Conservation (phyloP, 2,797 vertebrate genomes). For the Decapterus maruadsi region DNA sequence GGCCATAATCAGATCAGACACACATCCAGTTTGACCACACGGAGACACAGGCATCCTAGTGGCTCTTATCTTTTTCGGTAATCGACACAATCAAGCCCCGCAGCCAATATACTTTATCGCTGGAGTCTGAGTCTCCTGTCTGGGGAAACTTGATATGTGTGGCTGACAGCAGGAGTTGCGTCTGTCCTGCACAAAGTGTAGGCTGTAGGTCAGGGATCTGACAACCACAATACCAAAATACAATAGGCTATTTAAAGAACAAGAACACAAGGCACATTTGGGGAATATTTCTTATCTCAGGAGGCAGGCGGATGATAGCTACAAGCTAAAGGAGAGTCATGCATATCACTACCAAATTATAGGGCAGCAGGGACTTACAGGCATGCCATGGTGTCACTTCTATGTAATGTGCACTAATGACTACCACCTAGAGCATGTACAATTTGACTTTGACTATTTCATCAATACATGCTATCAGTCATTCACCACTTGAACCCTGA, state of each 20-base stretch:
- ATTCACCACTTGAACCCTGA: no score
- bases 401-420: no score
- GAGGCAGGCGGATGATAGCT: no score
- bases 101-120: slow-evolving; percentile 25
- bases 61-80: slow-evolving; percentile 19
- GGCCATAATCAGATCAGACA: neutral
- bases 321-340: no score
- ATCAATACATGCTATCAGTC: no score
- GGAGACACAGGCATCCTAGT: neutral
- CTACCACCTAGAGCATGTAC: no score
- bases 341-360: no score
- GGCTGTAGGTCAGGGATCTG: neutral
- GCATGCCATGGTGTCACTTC: no score
- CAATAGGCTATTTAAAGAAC: neutral
- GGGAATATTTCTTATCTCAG: neutral
- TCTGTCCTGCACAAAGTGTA: neutral
- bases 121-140: slow-evolving; percentile 9
- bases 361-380: no score
- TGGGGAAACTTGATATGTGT: slow-evolving; percentile 14
- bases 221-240: neutral
- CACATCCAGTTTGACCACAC: slow-evolving; percentile 16
- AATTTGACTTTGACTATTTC: no score
- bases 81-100: slow-evolving; percentile 21
- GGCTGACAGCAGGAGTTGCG: neutral
- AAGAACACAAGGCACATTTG: neutral